Base-by-base conservation (phyloP, 2,113 vertebrate genomes). In the Chascanopsetta lugubris region DNA sequence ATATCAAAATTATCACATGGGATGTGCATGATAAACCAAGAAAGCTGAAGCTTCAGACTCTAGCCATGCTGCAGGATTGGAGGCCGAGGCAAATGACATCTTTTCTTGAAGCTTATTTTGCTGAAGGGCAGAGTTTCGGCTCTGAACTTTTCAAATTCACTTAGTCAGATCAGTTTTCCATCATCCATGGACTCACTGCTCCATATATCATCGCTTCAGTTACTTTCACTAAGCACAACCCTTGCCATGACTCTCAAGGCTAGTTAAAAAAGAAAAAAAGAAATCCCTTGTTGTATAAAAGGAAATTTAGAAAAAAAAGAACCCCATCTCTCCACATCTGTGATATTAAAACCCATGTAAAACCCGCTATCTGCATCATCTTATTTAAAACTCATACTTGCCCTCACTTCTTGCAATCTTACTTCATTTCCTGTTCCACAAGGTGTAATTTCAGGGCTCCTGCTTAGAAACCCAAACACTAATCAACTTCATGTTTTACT, bases 1-100 rank as follows among this genome's bases (percentile, higher is more conserved):
- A 2, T 45, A 21, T 30, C 38, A 42, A 2, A 6, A 8, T n/a
- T 27, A 20, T 9, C 4, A 13, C 10, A 32, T 29, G 9, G 1
- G 8, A n/a, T 55, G 8, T 38, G 53, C 20, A 12, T 1, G 17
- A 17, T 36, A 22, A 56, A 56, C 20, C 9, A 43, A n/a, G n/a
- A n/a, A n/a, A n/a, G n/a, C n/a, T n/a, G n/a, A n/a, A n/a, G n/a
- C n/a, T n/a, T n/a, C 46, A 12, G 45, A 34, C 15, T 20, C 34
- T 17, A 46, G 61, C 56, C 10, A 34, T 4, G 32, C 69, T 69
- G 36, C 32, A 17, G 51, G 58, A 61, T 71, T 54, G 63, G 62
- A 75, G 38, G 58, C 53, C 51, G 40, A 51, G 49, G 38, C 54
- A 47, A 64, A 64, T 15, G 45, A 24, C 32, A 47, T 71, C 64